These are phyloP conservation scores for Echeneis naucrates DNA, from an alignment of 2,797 vertebrate species.

Conservation along the genomic window DNA sequence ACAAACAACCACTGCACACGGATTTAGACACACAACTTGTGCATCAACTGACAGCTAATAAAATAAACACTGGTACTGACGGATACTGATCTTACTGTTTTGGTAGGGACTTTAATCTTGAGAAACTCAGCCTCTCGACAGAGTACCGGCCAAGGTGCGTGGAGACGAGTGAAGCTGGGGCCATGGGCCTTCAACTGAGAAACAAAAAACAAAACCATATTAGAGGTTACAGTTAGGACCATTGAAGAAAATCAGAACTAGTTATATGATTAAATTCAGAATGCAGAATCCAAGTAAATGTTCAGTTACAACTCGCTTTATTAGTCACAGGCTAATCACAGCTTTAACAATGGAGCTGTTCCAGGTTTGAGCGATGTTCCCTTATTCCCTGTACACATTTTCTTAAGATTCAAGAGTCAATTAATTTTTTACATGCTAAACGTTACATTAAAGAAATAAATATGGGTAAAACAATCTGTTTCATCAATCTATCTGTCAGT, in stretches of 20 bases:
- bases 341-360: neutral
- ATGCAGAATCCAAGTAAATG: no score
- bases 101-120: conserved; percentile 98
- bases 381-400: neutral
- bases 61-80: fast-evolving
- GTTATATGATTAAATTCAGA: neutral
- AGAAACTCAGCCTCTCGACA: conserved; percentile 97
- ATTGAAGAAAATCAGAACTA: neutral
- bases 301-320: neutral
- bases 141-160: conserved; percentile 95
- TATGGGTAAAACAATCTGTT: conserved; percentile 53
- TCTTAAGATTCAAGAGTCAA: neutral
- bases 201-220: conserved; percentile 10
- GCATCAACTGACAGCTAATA: neutral
- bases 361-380: conserved; percentile 1
- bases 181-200: conserved; percentile 90
- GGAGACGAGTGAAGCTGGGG: conserved; percentile 92
- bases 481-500: conserved; percentile 59
- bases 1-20: neutral
- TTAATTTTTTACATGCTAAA: conserved; percentile 5
- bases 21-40: neutral
- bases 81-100: conserved; percentile 86
- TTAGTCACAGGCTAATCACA: neutral
- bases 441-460: no score
- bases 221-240: neutral